These are phyloP conservation scores for Graptemys geographica DNA, from an alignment of 2,797 vertebrate species.

Conservation along the genomic window DNA sequence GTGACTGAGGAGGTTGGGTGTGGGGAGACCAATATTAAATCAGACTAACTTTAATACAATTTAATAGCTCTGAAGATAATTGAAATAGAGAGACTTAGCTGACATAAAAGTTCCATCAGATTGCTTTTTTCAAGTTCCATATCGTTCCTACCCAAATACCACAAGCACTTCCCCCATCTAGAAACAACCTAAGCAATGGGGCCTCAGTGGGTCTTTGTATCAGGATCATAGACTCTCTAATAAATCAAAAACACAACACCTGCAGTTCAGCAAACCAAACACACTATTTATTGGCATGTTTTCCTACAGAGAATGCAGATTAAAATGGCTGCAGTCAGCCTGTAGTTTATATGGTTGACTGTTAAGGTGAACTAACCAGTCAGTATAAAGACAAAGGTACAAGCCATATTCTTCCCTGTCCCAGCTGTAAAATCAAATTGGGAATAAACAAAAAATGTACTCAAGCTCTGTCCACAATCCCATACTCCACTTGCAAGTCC, in stretches of 20 bases:
- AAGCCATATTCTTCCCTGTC: neutral
- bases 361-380: neutral
- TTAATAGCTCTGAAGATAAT: neutral
- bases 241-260: neutral
- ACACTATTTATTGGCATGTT: neutral
- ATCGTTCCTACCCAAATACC: neutral
- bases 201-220: neutral
- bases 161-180: neutral
- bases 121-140: neutral
- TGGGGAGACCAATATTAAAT: neutral
- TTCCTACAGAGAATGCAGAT: neutral
- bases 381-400: neutral
- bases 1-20: neutral
- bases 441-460: neutral
- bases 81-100: neutral
- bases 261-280: neutral
- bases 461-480: neutral
- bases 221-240: neutral
- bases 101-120: neutral
- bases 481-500: neutral
- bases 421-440: neutral
- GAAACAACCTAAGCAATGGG: neutral
- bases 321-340: neutral
- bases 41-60: neutral
- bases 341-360: neutral